Base-by-base conservation (phyloP, 2,113 vertebrate species). In the Equus quagga region DNA sequence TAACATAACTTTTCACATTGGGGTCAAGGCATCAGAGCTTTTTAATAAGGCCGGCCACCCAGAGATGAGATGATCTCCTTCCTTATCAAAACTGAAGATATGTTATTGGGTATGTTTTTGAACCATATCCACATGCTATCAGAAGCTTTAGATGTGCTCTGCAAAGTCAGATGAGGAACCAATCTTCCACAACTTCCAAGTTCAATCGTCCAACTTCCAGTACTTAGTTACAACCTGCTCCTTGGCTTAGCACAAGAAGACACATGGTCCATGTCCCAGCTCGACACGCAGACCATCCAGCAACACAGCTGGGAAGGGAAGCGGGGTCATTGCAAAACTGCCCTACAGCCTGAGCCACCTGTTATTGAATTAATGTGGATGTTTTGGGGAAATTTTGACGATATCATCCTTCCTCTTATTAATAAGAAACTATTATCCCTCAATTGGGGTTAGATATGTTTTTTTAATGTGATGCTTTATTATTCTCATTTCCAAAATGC, bases 131-230 rank as follows among this genome's bases (percentile, higher is more conserved):
- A 2, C 5, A 0, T 2, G 70, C 23, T 36, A 0, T 23, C 11
- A 23, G 28, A 19, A 41, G 69, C 58, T 33, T 58, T 14, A 36
- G 31, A 18, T 12, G 0, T 19, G 19, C 65, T 51, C 51, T 28
- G 54, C 44, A 44, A 7, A 24, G 9, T 44, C 24, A 8, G 12
- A 5, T 17, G 3, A 88, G 6, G 17, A 11, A 2, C 13, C 67
- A 18, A 0, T 13, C 21, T 24, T 49, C 33, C 51, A 2, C 12
- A 0, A 31, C 23, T 2, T 56, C 24, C 11, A 24, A 7, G 24
- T 2, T 31, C 65, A 85, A 10, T 24, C 18, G 5, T 26, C 31
- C 11, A 58, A 13, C 28, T 14, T 41, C 17, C 28, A 69, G 79
- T 41, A 11, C 9, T 36, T 17, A 28, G 11, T 69, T 28, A 4